Evolutionary conservation across 2,797 vertebrate species (phyloP).

Genomic region (Microcaecilia unicolor): DNA sequence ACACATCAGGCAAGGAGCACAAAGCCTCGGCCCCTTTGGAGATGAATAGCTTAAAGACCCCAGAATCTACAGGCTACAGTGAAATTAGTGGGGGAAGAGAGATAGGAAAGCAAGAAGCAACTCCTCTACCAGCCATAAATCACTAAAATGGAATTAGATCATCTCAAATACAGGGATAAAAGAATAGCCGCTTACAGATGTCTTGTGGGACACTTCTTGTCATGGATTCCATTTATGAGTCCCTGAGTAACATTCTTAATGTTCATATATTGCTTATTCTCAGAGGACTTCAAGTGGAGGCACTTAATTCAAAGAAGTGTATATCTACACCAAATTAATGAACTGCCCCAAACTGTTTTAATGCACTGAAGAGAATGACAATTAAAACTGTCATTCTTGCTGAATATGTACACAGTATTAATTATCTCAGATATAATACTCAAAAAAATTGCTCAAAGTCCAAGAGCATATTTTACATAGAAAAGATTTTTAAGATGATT

Average conservation of each 20-base stretch:
- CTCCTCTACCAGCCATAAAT: constrained; percentile 41
- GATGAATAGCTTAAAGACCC: constrained; percentile 15
- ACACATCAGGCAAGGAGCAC: constrained; percentile 2
- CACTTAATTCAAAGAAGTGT: too few relatives aligned
- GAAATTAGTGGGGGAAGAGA: constrained; percentile 6
- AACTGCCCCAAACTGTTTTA: too few relatives aligned
- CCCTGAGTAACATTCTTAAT: too few relatives aligned
- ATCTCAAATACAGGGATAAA: constrained; percentile 54
- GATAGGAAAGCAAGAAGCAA: constrained; percentile 10
- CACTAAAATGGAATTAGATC: constrained; percentile 46
- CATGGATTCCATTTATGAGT: constrained; percentile 51
- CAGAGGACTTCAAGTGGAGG: constrained; percentile 41
- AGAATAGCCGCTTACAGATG: constrained; percentile 55
- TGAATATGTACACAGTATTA: too few relatives aligned
- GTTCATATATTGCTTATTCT: constrained; percentile 49
- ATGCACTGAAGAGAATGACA: too few relatives aligned
- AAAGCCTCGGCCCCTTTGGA: background rate
- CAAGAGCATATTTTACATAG: too few relatives aligned
- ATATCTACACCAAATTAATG: too few relatives aligned
- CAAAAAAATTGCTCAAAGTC: too few relatives aligned
- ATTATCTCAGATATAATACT: too few relatives aligned
- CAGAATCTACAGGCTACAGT: constrained; percentile 5
- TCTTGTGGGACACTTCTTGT: constrained; percentile 38
- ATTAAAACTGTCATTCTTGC: too few relatives aligned
- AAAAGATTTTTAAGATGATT: too few relatives aligned